Percentiles rank a stretch among this genome's conserved stretches.
These are phyloP conservation scores for Peromyscus leucopus DNA, from an alignment of 2,113 vertebrate species.

Conservation along the genomic window DNA sequence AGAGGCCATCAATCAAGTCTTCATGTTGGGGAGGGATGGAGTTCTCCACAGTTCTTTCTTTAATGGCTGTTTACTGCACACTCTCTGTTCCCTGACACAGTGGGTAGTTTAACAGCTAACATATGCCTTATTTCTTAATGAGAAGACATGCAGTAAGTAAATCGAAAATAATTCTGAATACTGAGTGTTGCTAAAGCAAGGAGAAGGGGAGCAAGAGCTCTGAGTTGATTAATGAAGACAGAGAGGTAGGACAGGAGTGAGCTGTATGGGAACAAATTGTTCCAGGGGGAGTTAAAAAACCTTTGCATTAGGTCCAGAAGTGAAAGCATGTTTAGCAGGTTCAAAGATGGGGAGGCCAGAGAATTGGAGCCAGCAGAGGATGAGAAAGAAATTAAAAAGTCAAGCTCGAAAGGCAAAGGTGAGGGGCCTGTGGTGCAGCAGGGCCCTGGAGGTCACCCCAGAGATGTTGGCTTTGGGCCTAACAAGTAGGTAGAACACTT, in stretches of 20 bases:
- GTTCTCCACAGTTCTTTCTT: background rate
- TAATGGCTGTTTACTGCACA: background rate
- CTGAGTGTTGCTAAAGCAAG: background rate
- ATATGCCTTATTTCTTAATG: background rate
- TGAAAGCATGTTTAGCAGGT: background rate
- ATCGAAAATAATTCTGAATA: background rate
- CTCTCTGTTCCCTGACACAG: background rate
- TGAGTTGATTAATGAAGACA: background rate
- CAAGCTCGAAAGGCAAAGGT: background rate
- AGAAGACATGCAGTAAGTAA: background rate
- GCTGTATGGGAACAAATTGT: background rate
- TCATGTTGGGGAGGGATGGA: background rate
- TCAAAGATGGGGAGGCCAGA: background rate
- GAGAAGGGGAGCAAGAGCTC: background rate
- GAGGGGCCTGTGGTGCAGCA: background rate
- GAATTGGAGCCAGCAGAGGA: accelerated
- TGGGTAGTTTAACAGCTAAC: background rate
- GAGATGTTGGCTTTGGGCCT: background rate
- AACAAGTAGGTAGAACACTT: background rate
- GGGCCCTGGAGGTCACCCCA: background rate
- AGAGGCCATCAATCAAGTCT: background rate
- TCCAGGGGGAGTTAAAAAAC: background rate
- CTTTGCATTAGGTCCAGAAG: background rate
- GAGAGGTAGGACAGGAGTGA: background rate
- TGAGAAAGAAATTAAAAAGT: background rate